Conservation (phyloP, 2,888 invertebrate species). For the Ormyrus rosae region DNA sequence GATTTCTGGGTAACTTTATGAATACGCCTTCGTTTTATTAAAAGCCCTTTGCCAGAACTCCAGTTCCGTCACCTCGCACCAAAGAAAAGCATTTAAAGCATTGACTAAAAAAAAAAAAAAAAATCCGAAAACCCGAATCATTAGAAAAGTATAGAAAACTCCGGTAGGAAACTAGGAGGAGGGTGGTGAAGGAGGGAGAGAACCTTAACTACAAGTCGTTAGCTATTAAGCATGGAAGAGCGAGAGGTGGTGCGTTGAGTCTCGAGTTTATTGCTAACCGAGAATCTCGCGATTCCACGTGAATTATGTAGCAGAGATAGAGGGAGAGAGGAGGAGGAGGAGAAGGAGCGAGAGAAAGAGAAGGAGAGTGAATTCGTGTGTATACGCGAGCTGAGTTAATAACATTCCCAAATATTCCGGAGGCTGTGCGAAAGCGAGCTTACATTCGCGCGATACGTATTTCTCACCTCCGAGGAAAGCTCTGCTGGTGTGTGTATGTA, state of each 20-base stretch:
- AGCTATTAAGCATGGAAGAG: constrained; percentile 7
- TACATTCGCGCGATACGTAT: constrained; percentile 30
- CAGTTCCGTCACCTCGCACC: no score
- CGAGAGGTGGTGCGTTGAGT: constrained; percentile 15
- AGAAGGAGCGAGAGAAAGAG: neutral
- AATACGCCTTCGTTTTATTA: no score
- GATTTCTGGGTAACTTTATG: no score
- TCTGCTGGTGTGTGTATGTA: neutral
- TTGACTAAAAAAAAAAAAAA: no score
- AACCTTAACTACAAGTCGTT: constrained; percentile 27
- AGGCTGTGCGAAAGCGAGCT: constrained; percentile 1
- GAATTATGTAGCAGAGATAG: constrained; percentile 45
- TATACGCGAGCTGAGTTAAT: constrained; percentile 52
- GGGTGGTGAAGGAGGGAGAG: no score
- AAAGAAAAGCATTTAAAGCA: no score
- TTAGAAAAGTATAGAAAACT: no score
- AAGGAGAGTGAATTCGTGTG: constrained; percentile 16
- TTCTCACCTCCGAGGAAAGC: constrained; percentile 44
- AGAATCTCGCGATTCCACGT: constrained; percentile 50
- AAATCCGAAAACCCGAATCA: no score
- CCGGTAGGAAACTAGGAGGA: no score
- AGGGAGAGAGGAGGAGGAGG: constrained; percentile 9
- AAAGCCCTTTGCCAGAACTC: no score
- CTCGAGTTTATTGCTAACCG: constrained; percentile 45
- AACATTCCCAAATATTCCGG: constrained; percentile 53